phyloP scores from a whole-genome alignment of 2,113 vertebrate species.

The Semicossyphus pulcher region DNA sequence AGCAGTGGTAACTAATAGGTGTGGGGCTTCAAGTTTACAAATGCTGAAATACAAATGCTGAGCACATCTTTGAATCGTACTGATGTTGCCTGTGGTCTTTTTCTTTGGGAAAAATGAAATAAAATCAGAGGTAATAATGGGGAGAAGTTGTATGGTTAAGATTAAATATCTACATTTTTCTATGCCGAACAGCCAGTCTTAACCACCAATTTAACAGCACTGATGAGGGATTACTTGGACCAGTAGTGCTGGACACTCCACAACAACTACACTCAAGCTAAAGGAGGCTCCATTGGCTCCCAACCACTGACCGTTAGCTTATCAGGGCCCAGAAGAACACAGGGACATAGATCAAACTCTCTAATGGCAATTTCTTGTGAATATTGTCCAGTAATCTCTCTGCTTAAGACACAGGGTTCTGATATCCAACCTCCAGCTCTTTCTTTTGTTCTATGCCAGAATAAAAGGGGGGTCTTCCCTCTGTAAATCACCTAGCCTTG shows the following conservation, averaged over 20 bases:
- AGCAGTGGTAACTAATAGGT: too few species aligned
- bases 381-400: constrained; percentile 15
- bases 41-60: too few species aligned
- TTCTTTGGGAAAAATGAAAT: too few species aligned
- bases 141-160: too few species aligned
- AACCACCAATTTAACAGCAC: background rate
- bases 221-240: background rate
- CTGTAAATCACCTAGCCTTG: constrained; percentile 49
- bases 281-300: background rate
- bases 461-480: background rate
- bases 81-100: too few species aligned
- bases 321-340: constrained; percentile 29
- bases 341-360: constrained; percentile 19
- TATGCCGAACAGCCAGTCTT: too few species aligned
- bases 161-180: too few species aligned
- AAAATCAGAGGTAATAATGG: too few species aligned
- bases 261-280: constrained; percentile 1
- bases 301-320: constrained; percentile 1
- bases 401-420: constrained; percentile 8
- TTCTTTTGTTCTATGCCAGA: constrained; percentile 12
- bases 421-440: constrained; percentile 37
- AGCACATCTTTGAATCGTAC: too few species aligned
- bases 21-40: too few species aligned
- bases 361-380: background rate
- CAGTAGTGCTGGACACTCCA: background rate